Percentiles rank a stretch among this genome's conserved stretches.
Evolutionary conservation across 2,113 vertebrate genomes (phyloP).

Genomic region (Coracopsis vasa): DNA sequence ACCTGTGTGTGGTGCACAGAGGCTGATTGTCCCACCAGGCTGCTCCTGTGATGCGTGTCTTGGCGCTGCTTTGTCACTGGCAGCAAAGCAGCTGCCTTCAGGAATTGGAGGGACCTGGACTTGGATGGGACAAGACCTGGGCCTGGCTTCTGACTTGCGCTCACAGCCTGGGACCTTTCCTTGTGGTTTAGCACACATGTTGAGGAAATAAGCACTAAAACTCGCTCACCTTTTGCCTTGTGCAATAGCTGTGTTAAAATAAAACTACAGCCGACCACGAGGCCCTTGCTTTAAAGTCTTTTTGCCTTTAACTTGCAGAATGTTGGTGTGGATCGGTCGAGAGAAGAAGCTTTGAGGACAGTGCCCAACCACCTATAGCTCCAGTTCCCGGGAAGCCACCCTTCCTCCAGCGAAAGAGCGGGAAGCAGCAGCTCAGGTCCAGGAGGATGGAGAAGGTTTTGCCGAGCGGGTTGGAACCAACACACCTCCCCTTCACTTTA

Average conservation of each 20-base stretch:
- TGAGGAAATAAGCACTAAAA: neutral
- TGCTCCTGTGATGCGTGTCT: fast-evolving
- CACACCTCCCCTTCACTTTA: neutral
- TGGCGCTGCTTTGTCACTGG: neutral
- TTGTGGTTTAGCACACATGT: neutral
- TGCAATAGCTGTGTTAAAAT: fast-evolving
- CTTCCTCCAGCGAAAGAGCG: neutral
- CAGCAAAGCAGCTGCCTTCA: neutral
- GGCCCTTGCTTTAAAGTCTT: neutral
- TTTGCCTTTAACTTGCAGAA: constrained; percentile 76
- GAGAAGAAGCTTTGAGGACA: constrained; percentile 85
- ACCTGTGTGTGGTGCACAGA: fast-evolving
- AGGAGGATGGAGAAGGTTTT: neutral
- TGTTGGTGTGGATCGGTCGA: constrained; percentile 82
- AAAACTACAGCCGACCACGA: fast-evolving
- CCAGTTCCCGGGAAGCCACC: neutral
- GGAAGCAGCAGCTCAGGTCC: constrained; percentile 8
- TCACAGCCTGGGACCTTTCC: neutral
- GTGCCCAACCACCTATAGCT: constrained; percentile 85
- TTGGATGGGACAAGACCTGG: fast-evolving
- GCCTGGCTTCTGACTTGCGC: neutral
- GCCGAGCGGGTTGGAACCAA: neutral
- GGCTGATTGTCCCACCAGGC: neutral
- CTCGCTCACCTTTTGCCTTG: neutral
- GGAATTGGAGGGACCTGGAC: neutral